A percentile compares a stretch with the other conserved stretches of the same genome.
phyloP scores from a whole-genome alignment of 1,140 invertebrate genomes.

The Drosophila eugracilis region DNA sequence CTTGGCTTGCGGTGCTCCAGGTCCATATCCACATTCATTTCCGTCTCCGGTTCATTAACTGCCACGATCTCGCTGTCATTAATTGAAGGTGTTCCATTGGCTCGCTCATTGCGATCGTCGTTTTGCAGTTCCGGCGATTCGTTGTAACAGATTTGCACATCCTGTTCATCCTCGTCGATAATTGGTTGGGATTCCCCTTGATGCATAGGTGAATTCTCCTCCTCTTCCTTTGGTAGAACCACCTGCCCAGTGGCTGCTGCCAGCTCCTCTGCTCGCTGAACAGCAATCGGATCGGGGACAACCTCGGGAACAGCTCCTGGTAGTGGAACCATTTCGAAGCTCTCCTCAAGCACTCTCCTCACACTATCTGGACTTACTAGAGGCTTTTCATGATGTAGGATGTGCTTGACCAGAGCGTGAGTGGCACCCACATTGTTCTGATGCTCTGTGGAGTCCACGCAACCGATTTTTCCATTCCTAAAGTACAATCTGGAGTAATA shows the following conservation, averaged over 20 bases:
- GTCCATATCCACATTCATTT: slow-evolving; percentile 21
- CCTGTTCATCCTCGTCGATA: slow-evolving; percentile 77
- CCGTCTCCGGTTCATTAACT: slow-evolving; percentile 39
- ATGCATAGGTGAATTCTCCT: slow-evolving; percentile 28
- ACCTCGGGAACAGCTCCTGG: slow-evolving; percentile 58
- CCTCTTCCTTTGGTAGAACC: slow-evolving; percentile 14
- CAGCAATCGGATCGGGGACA: slow-evolving; percentile 48
- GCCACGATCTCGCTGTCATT: slow-evolving; percentile 75
- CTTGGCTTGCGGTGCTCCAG: slow-evolving; percentile 52
- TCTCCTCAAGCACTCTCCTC: slow-evolving; percentile 61
- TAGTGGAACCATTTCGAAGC: slow-evolving; percentile 48
- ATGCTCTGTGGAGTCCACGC: slow-evolving; percentile 72
- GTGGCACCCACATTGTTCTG: slow-evolving; percentile 82
- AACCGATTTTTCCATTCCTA: slow-evolving; percentile 81
- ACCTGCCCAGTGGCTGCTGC: slow-evolving; percentile 61
- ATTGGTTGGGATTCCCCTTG: slow-evolving; percentile 38
- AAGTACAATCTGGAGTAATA: slow-evolving; percentile 80
- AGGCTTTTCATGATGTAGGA: slow-evolving; percentile 79
- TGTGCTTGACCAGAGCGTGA: slow-evolving; percentile 81
- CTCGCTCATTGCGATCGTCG: slow-evolving; percentile 70
- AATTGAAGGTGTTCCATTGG: slow-evolving; percentile 57
- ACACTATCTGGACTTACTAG: slow-evolving; percentile 79
- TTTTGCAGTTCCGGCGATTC: slow-evolving; percentile 78
- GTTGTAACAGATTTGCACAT: slow-evolving; percentile 82
- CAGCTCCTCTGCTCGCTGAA: slow-evolving; percentile 50